Evolutionary conservation across 2,797 vertebrate genomes (phyloP).

Genomic region (Enteromius treurensis): DNA sequence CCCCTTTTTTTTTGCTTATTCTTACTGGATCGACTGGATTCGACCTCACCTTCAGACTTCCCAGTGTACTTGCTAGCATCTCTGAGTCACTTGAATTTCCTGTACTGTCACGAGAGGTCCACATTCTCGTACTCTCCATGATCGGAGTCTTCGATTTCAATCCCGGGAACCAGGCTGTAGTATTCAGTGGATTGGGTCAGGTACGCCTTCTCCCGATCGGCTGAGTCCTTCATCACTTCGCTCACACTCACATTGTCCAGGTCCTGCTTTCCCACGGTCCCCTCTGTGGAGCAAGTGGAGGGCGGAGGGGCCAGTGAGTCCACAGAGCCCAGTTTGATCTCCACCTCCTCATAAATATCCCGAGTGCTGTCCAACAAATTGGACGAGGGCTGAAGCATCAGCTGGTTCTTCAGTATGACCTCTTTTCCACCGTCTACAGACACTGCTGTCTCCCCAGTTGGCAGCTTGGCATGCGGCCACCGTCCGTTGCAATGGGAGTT

Average conservation of each 20-base stretch:
- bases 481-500: slow-evolving; percentile 67
- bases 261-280: slow-evolving; percentile 67
- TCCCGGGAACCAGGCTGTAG: slow-evolving; percentile 88
- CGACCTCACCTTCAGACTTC: not conserved
- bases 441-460: slow-evolving; percentile 34
- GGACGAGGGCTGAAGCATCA: slow-evolving; percentile 74
- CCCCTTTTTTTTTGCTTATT: not conserved
- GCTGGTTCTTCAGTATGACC: slow-evolving; percentile 76
- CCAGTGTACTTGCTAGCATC: slow-evolving; percentile 8
- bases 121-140: slow-evolving; percentile 88
- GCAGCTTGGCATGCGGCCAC: slow-evolving; percentile 68
- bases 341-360: slow-evolving; percentile 88
- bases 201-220: slow-evolving; percentile 87
- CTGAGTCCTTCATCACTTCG: slow-evolving; percentile 88
- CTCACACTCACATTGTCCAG: slow-evolving; percentile 84
- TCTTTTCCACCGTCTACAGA: slow-evolving; percentile 59
- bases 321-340: slow-evolving; percentile 79
- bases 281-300: slow-evolving; percentile 61
- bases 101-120: slow-evolving; percentile 74
- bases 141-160: slow-evolving; percentile 88
- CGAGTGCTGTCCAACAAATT: slow-evolving; percentile 76
- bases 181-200: slow-evolving; percentile 87
- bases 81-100: not conserved
- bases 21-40: not conserved
- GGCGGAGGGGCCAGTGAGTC: slow-evolving; percentile 70